Conservation (phyloP, 2,888 invertebrate genomes). For the Strigamia transsilvanica region DNA sequence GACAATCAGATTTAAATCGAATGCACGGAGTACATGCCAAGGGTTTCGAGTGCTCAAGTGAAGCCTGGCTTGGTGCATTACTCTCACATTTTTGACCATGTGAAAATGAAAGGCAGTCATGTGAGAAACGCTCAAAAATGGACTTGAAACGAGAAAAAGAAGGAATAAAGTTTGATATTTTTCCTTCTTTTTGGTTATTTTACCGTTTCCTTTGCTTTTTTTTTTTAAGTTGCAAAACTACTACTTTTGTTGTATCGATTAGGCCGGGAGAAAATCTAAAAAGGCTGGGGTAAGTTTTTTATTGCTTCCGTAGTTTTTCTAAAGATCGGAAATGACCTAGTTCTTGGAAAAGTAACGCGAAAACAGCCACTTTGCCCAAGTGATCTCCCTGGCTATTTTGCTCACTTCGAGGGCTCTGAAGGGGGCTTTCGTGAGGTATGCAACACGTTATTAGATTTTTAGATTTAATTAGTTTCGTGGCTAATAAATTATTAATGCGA, state of each 20-base stretch:
- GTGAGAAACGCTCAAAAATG: slow-evolving; percentile 24
- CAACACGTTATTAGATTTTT: not conserved
- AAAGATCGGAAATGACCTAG: slow-evolving; percentile 8
- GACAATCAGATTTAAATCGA: slow-evolving; percentile 43
- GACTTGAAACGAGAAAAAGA: not conserved
- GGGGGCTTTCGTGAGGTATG: not conserved
- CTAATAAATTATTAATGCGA: not conserved
- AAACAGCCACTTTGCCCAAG: not conserved
- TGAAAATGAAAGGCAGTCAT: slow-evolving; percentile 4
- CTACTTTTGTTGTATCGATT: not conserved
- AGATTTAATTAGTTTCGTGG: not conserved
- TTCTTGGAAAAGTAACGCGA: not conserved
- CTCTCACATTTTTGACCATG: slow-evolving; percentile 34
- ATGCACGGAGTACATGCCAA: slow-evolving; percentile 26
- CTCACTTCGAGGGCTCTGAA: not conserved
- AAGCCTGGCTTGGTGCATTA: slow-evolving; percentile 29
- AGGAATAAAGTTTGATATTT: slow-evolving; percentile 4
- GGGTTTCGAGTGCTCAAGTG: slow-evolving; percentile 10
- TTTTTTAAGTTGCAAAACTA: not conserved
- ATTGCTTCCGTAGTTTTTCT: slow-evolving; percentile 1
- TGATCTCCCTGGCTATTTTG: not conserved
- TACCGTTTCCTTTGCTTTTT: not conserved
- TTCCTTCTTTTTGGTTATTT: not conserved
- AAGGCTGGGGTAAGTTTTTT: not conserved
- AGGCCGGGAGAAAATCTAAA: not conserved